Evolutionary conservation across 1,140 invertebrate species (phyloP), one percentile per base, ranked within the genome.

Genomic region (Drosophila teissieri): DNA sequence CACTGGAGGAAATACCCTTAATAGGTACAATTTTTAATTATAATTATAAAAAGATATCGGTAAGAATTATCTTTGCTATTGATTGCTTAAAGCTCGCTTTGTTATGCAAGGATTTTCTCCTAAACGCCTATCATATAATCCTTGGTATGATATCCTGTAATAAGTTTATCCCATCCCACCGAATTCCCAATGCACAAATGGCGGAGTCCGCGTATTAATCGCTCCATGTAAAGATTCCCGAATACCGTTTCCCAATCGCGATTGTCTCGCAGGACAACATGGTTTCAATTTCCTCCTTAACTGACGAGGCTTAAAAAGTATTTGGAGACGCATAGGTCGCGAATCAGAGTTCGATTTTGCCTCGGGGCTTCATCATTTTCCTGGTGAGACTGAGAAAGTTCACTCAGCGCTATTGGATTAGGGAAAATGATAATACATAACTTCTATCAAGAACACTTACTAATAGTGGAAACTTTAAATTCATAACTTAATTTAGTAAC

Each of bases 291-390:
- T 96, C n/a, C 97, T 96, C 8, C 12, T 14, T 54, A 99, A 93
- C 91, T 95, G 96, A 93, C 99, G 97, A n/a, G 99, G 93, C 91
- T 97, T 96, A 88, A 94, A 99, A 10, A 96, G 96, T 94, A 95
- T 74, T 48, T 22, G 19, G 1, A 85, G 12, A 4, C n/a, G 42
- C 31, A 65, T 36, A 10, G 58, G 40, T 15, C 72, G 60, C 22
- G 37, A 14, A 19, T 61, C 36, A 8, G 55, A 6, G 8, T 15
- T 36, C 3, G 22, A 12, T 24, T 12, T 14, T 6, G 12, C 10
- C 11, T 7, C 27, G 2, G 45, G 52, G 19, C 3, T 54, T 34
- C 31, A 17, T 54, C 4, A 48, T 5, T n/a, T 14, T 36, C 31
- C 12, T 54, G 10, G 1, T 53, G 4, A 0, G 37, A 4, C 34